Conservation (phyloP, 2,888 invertebrate genomes). For the Pandemis corylana region DNA sequence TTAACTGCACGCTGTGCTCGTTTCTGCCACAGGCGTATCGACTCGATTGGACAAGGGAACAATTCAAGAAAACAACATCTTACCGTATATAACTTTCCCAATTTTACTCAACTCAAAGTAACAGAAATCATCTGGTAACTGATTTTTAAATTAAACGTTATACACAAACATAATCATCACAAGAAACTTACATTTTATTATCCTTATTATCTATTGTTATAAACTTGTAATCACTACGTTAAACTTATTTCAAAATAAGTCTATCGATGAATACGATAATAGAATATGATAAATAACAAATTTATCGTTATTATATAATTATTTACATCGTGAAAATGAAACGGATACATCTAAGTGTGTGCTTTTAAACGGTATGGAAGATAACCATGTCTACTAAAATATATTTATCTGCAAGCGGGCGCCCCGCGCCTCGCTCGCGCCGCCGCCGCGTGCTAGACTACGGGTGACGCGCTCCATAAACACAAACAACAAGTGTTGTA, state of each 20-base stretch:
- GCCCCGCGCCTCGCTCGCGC: conserved; percentile 42
- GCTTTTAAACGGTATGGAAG: conserved; percentile 73
- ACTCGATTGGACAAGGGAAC: conserved; percentile 67
- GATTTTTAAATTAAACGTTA: conserved; percentile 78
- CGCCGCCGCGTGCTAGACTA: conserved; percentile 17
- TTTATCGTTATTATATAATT: conserved; percentile 68
- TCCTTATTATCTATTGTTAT: conserved; percentile 69
- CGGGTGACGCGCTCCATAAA: conserved; percentile 41
- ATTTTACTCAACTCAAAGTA: conserved; percentile 81
- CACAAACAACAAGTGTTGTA: background rate
- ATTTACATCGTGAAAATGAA: conserved; percentile 78
- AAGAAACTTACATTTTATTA: conserved; percentile 68
- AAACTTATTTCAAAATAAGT: conserved; percentile 80
- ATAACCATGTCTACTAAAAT: conserved; percentile 72
- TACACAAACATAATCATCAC: conserved; percentile 78
- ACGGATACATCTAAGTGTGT: conserved; percentile 72
- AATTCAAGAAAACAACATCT: conserved; percentile 78
- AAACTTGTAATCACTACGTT: conserved; percentile 77
- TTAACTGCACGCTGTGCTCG: conserved; percentile 56
- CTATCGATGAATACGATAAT: conserved; percentile 77
- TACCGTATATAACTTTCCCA: conserved; percentile 74
- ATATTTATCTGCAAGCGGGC: conserved; percentile 49
- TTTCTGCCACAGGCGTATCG: conserved; percentile 51
- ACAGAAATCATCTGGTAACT: conserved; percentile 82
- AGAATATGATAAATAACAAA: conserved; percentile 83